A percentile compares a stretch with the other conserved stretches of the same genome.
Evolutionary conservation across 2,888 invertebrate species (phyloP).

Genomic region (Phaonia tiefii): DNA sequence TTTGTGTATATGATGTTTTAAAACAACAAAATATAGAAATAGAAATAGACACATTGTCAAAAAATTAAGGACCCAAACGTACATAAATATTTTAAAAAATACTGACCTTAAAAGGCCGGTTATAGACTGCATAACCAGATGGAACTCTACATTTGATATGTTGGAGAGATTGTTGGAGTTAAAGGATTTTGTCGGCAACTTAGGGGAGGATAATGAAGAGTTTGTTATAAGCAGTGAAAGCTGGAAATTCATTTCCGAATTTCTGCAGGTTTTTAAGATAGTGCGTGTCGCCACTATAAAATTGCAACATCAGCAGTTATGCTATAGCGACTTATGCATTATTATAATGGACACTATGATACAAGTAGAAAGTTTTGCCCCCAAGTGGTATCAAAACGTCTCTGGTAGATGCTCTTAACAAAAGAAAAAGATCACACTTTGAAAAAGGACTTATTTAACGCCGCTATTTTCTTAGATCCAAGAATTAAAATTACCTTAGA

Average conservation of each 20-base stretch:
- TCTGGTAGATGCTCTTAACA: conserved; percentile 46
- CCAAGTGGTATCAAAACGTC: conserved; percentile 39
- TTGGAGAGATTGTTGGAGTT: conserved; percentile 49
- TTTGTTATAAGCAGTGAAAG: conserved; percentile 40
- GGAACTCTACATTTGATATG: conserved; percentile 49
- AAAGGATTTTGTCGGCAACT: conserved; percentile 49
- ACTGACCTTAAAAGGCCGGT: conserved; percentile 39
- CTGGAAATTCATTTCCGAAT: conserved; percentile 60
- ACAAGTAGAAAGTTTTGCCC: conserved; percentile 46
- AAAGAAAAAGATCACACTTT: conserved; percentile 43
- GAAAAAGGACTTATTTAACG: no score
- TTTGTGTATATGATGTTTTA: conserved; percentile 59
- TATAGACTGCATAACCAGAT: conserved; percentile 29
- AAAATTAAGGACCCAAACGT: conserved; percentile 46
- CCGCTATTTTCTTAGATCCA: no score
- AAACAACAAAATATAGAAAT: conserved; percentile 36
- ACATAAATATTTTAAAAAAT: conserved; percentile 47
- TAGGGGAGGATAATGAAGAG: conserved; percentile 41
- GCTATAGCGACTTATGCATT: conserved; percentile 61
- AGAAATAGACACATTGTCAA: conserved; percentile 43
- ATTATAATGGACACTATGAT: conserved; percentile 52
- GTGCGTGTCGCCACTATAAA: conserved; percentile 48
- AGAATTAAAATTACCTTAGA: not conserved
- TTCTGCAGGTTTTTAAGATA: conserved; percentile 44
- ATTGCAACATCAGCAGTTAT: conserved; percentile 58